These are phyloP conservation scores for Pterophyllum scalare DNA, from an alignment of 2,113 vertebrate genomes.

Conservation along the genomic window DNA sequence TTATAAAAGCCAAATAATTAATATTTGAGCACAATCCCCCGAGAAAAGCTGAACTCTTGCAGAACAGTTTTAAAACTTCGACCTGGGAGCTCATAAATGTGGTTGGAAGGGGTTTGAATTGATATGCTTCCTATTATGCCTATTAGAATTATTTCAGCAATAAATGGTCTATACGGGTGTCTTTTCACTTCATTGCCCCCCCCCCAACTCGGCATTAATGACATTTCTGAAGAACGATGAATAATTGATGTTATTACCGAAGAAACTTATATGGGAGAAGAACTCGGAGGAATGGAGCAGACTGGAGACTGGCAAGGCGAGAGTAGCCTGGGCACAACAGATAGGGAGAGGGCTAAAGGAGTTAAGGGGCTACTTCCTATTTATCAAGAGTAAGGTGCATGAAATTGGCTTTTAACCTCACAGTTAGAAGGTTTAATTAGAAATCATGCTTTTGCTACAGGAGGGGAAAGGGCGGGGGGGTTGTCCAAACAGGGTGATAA, in stretches of 20 bases:
- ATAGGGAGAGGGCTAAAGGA: slow-evolving; percentile 48
- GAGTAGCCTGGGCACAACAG: slow-evolving; percentile 53
- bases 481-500: slow-evolving; percentile 78
- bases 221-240: slow-evolving; percentile 37
- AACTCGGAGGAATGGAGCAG: slow-evolving; percentile 21
- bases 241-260: slow-evolving; percentile 54
- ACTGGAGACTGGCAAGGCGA: slow-evolving; percentile 30
- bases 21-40: slow-evolving; percentile 22
- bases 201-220: slow-evolving; percentile 31
- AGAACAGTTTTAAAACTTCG: slow-evolving; percentile 21
- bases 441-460: slow-evolving; percentile 79
- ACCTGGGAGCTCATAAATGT: slow-evolving; percentile 27
- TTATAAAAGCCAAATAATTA: slow-evolving; percentile 47
- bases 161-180: slow-evolving; percentile 27
- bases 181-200: slow-evolving; percentile 46
- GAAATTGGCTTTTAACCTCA: slow-evolving; percentile 85
- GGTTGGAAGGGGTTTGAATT: slow-evolving; percentile 36
- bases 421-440: slow-evolving; percentile 84
- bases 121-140: slow-evolving; percentile 29
- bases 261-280: slow-evolving; percentile 45
- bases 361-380: slow-evolving; percentile 71
- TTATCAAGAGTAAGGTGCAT: slow-evolving; percentile 84
- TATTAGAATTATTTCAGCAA: slow-evolving; percentile 36
- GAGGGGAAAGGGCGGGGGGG: slow-evolving; percentile 30
- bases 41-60: slow-evolving; percentile 16